Evolutionary conservation across 2,888 invertebrate species (phyloP).

Genomic region (Oligia fasciuncula): DNA sequence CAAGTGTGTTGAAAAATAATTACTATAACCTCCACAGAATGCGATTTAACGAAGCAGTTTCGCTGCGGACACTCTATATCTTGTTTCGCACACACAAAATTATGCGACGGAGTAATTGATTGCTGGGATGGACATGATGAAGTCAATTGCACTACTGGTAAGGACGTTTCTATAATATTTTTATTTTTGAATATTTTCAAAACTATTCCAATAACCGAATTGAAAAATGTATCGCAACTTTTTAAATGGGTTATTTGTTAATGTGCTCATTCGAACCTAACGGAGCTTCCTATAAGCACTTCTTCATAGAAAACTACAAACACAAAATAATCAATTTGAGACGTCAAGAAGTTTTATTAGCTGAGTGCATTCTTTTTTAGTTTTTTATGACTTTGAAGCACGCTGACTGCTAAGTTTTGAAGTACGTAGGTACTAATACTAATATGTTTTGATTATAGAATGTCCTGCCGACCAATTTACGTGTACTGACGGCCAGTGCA

Average conservation of each 20-base stretch:
- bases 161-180: slow-evolving; percentile 56
- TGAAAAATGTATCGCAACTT: slow-evolving; percentile 70
- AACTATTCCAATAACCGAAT: slow-evolving; percentile 24
- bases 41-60: slow-evolving; percentile 92
- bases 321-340: not conserved
- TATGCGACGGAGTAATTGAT: slow-evolving; percentile 93
- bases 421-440: not conserved
- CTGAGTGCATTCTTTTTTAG: slow-evolving; percentile 1
- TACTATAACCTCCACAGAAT: slow-evolving; percentile 87
- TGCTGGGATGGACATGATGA: slow-evolving; percentile 95
- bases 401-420: not conserved
- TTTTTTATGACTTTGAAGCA: not conserved
- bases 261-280: slow-evolving; percentile 80
- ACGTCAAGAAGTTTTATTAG: not conserved
- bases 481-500: slow-evolving; percentile 92
- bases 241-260: slow-evolving; percentile 74
- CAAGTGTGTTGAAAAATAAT: too few species aligned
- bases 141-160: slow-evolving; percentile 92
- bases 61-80: slow-evolving; percentile 93
- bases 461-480: slow-evolving; percentile 87
- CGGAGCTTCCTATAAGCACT: slow-evolving; percentile 75
- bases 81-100: slow-evolving; percentile 92
- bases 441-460: slow-evolving; percentile 75
- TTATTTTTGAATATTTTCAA: slow-evolving; percentile 30
- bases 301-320: slow-evolving; percentile 65